Evolutionary conservation across 1,140 invertebrate genomes (phyloP).

Genomic region (Uloborus diversus): DNA sequence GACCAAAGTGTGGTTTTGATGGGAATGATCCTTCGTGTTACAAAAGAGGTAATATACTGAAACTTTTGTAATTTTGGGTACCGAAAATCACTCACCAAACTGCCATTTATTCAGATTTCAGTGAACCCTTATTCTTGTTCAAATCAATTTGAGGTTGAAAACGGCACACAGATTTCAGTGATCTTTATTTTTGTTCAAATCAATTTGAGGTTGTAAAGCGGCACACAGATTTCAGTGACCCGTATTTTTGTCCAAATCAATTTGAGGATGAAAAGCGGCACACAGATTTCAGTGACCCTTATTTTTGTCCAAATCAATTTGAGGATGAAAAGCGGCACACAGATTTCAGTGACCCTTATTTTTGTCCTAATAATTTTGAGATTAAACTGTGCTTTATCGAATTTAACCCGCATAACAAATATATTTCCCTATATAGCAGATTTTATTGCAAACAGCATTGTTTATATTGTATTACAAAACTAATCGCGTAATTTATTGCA

Average conservation of each 20-base stretch:
- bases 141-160: neutral
- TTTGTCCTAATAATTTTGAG: too few species aligned
- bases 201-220: too few species aligned
- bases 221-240: neutral
- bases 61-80: too few species aligned
- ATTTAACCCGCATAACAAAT: too few species aligned
- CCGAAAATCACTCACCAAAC: too few species aligned
- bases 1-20: slow-evolving; percentile 68
- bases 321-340: neutral
- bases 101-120: slow-evolving; percentile 59
- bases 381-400: too few species aligned
- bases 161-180: neutral
- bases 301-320: neutral
- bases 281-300: neutral
- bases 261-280: neutral
- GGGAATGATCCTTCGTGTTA: slow-evolving; percentile 63
- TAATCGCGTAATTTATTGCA: too few species aligned
- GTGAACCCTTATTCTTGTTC: slow-evolving; percentile 62
- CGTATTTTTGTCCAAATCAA: neutral
- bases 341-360: neutral
- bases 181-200: too few species aligned
- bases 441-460: too few species aligned
- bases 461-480: too few species aligned
- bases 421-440: too few species aligned
- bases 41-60: slow-evolving; percentile 12